Evolutionary conservation across 2,888 invertebrate genomes (phyloP), one percentile per base, ranked within the genome.

Genomic region (Syrphus vitripennis): DNA sequence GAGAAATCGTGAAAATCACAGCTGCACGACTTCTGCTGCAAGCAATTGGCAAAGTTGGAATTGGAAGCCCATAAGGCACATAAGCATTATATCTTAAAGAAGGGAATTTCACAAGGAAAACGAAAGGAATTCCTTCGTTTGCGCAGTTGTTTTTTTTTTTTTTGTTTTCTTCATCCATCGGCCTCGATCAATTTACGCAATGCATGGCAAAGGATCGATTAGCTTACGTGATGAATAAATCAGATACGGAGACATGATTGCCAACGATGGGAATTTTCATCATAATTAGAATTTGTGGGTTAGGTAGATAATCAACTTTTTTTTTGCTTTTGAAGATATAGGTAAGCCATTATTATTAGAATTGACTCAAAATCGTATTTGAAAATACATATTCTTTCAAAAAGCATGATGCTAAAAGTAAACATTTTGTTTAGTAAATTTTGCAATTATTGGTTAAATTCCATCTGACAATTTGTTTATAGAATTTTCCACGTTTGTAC

Each of bases 101-200:
- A 59, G 71, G 37, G 31, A 26, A 69, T 34, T 50, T 42, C 50
- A 50, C n/a, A 74, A 71, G 57, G 55, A 76, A 71, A 75, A 48
- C 57, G 21, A 83, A 57, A 63, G 45, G 57, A 70, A 42, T 42
- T 48, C 19, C 55, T 34, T 75, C 45, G 19, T 29, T 65, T 61
- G 70, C 57, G 37, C 48, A 75, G 70, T 24, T 10, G 3, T 50
- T 50, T 12, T 50, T 75, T 74, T 70, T 29, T 63, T 63, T 31
- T 50, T 63, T 55, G 65, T 55, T 53, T 55, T 40, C 9, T 55
- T 29, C 16, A 21, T 34, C 40, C 63, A 75, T 79, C 74, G 79
- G 75, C 83, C 83, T 83, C 79, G 79, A 83, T 83, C 79, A 79
- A 79, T 83, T 83, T 79, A 79, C 79, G 75, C 69, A 78, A 70